A percentile compares a stretch with the other conserved stretches of the same genome.
Conservation (phyloP, 2,888 invertebrate species). For the Cryptosula pallasiana region DNA sequence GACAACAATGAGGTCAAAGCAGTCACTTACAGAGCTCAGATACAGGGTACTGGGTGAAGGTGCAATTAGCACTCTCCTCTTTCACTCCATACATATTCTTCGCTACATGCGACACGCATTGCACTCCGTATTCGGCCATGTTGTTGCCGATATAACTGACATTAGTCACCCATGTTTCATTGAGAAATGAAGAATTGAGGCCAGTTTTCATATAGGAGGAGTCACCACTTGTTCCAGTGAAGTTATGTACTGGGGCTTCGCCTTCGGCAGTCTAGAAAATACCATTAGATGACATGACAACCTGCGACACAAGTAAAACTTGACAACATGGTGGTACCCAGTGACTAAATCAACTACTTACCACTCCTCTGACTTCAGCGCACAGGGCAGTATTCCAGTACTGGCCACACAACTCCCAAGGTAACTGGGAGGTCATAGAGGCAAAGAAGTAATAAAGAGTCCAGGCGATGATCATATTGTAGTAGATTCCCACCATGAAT, state of each 20-base stretch:
- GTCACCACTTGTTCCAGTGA: not conserved
- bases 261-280: not conserved
- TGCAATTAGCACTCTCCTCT: not conserved
- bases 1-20: too few species aligned
- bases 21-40: not conserved
- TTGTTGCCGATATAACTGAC: not conserved
- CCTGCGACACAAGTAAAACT: too few species aligned
- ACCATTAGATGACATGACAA: not conserved
- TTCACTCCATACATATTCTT: not conserved
- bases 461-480: conserved; percentile 51
- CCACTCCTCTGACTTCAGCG: conserved; percentile 5
- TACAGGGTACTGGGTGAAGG: not conserved
- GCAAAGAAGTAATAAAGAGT: conserved; percentile 47
- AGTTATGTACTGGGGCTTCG: not conserved
- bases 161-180: not conserved
- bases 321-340: too few species aligned
- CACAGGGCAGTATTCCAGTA: conserved; percentile 36
- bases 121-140: not conserved
- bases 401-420: conserved; percentile 48
- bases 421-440: conserved; percentile 43
- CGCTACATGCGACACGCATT: not conserved
- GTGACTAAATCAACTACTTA: not conserved
- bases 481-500: conserved; percentile 43
- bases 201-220: not conserved
- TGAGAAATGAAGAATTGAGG: not conserved